Evolutionary conservation across 1,140 invertebrate genomes (phyloP), one percentile per base, ranked within the genome.

Genomic region (Coenobita brevimanus): DNA sequence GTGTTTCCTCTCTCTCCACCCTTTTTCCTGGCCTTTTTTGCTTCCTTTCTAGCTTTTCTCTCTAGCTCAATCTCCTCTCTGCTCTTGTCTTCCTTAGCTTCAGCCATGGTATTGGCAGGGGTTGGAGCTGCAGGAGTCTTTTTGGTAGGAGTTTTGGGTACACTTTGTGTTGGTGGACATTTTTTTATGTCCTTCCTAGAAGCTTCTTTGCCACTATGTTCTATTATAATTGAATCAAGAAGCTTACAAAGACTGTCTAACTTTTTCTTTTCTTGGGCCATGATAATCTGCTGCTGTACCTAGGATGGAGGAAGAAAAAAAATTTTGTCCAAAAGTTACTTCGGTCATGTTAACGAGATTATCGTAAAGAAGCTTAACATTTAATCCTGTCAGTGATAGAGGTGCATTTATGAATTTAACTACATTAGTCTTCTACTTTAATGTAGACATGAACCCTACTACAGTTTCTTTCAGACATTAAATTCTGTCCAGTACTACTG

Each of bases 11-110:
- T 82, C 38, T 69, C 80, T 50, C 41, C 62, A 30, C 41, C 64
- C 46, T 82, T 82, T 50, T 82, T 82, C 80, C 36, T 82, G 36
- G 62, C 27, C 38, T 75, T 75, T 50, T 82, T 82, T 71, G 80
- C 80, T 30, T 82, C 80, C 33, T 82, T 82, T 27, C 80, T 36
- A 69, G 43, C 80, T 27, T 82, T 82, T 50, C 80, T 82, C 38
- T 82, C 80, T 10, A 10, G 33, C 62, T 82, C 80, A 27, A 82
- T 67, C 30, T 69, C 80, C 24, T 82, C 80, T 27, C 46, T 76
- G 24, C 33, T 76, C 33, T 43, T 38, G 10, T 76, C 73, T 76
- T 46, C 27, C 69, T 73, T 73, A 41, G 69, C 21, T 17, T 41
- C 41, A 38, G 43, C 8, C 6, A 8, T 50, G 17, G 6, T 50